These are phyloP conservation scores for Pelochelys cantorii DNA, from an alignment of 2,797 vertebrate species.

Conservation along the genomic window DNA sequence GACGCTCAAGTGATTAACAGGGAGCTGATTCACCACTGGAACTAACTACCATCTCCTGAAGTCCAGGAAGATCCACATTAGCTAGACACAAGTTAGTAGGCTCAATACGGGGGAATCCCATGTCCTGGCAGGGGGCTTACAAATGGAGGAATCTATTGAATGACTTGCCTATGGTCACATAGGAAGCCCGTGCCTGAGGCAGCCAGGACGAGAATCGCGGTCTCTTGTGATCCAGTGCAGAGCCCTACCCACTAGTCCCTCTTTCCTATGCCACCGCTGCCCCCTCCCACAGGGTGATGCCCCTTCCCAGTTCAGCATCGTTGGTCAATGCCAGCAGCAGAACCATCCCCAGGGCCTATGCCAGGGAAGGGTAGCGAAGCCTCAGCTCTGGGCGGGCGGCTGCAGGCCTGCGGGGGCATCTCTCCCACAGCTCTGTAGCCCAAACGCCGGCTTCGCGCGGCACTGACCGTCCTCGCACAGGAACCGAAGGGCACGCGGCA, in stretches of 20 bases:
- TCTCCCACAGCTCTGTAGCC: background rate
- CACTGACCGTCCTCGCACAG: too few relatives aligned
- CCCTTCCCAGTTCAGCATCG: too few relatives aligned
- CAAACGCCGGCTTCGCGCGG: background rate
- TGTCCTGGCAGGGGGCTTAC: background rate
- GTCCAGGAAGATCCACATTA: background rate
- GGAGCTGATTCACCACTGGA: background rate
- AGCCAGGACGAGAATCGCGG: background rate
- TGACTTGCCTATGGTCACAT: fast-evolving
- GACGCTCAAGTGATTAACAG: background rate
- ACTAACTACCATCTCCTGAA: background rate
- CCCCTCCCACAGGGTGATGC: fast-evolving
- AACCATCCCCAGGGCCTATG: background rate
- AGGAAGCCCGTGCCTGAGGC: fast-evolving
- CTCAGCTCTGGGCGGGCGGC: background rate
- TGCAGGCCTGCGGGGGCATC: background rate
- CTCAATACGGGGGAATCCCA: background rate
- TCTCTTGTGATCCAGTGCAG: background rate
- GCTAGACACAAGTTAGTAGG: background rate
- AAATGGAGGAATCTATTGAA: background rate
- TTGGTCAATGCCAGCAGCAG: background rate
- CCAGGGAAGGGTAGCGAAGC: background rate
- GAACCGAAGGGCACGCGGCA: too few relatives aligned
- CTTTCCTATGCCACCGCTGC: background rate
- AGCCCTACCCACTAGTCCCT: background rate